Evolutionary conservation across 2,888 invertebrate genomes (phyloP).

Genomic region (Dascillus cervinus): DNA sequence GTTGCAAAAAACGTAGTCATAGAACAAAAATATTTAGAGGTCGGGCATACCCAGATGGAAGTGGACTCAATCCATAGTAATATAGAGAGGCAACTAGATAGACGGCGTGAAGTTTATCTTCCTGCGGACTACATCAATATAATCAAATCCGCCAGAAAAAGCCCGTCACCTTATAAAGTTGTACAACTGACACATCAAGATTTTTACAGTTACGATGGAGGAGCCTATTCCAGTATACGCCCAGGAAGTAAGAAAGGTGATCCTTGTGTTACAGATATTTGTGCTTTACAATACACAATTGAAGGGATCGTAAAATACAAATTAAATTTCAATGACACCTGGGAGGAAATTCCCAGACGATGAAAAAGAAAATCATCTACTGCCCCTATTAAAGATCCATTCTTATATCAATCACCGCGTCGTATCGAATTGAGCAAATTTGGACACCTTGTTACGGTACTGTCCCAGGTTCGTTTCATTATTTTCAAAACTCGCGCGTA

Average conservation of each 20-base stretch:
- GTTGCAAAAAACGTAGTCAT: slow-evolving; percentile 14
- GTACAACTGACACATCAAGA: slow-evolving; percentile 3
- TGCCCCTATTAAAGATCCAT: too few species aligned
- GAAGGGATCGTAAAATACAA: slow-evolving; percentile 13
- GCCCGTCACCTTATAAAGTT: slow-evolving; percentile 6
- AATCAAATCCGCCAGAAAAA: slow-evolving; percentile 5
- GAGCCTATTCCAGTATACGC: slow-evolving; percentile 15
- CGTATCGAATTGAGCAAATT: slow-evolving; percentile 6
- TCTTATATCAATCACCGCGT: slow-evolving; percentile 6
- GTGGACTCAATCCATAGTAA: slow-evolving; percentile 19
- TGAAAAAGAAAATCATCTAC: too few species aligned
- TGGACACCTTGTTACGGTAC: slow-evolving; percentile 8
- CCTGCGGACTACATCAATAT: slow-evolving; percentile 16
- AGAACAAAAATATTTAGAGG: slow-evolving; percentile 22
- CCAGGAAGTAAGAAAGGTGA: slow-evolving; percentile 15
- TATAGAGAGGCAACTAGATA: slow-evolving; percentile 13
- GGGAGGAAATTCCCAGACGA: slow-evolving; percentile 8
- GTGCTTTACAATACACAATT: slow-evolving; percentile 11
- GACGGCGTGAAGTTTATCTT: slow-evolving; percentile 15
- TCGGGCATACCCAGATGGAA: slow-evolving; percentile 26
- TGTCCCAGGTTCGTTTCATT: too few species aligned
- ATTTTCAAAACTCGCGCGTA: too few species aligned
- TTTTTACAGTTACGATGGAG: slow-evolving; percentile 10
- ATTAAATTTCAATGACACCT: slow-evolving; percentile 11
- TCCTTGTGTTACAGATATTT: slow-evolving; percentile 15